These are phyloP conservation scores for Poeciliopsis retropinna DNA, from an alignment of 2,113 vertebrate genomes.

Conservation along the genomic window DNA sequence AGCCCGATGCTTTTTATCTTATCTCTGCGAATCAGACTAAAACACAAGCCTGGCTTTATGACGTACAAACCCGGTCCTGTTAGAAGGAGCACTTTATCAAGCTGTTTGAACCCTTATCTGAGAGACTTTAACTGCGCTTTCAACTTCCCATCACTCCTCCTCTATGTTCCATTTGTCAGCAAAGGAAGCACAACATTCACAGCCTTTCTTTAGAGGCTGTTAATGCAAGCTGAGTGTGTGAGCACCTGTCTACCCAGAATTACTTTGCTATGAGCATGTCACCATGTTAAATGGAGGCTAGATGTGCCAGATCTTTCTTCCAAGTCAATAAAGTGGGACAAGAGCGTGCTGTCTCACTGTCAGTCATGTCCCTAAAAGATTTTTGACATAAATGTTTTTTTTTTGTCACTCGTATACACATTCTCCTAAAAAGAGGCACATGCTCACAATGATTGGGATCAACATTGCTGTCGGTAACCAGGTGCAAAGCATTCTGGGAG, in stretches of 20 bases:
- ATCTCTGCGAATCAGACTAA: slow-evolving; percentile 64
- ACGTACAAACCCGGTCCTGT: slow-evolving; percentile 55
- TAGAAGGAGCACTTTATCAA: slow-evolving; percentile 62
- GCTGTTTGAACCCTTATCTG: slow-evolving; percentile 73
- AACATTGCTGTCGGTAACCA: slow-evolving; percentile 45
- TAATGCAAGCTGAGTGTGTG: slow-evolving; percentile 12
- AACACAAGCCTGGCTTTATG: slow-evolving; percentile 59
- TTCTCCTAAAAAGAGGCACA: slow-evolving; percentile 13
- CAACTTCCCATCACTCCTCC: slow-evolving; percentile 45
- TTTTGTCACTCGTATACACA: background rate
- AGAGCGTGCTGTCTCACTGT: slow-evolving; percentile 5
- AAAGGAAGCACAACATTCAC: slow-evolving; percentile 7
- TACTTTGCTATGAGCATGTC: background rate
- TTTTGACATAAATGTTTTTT: slow-evolving; percentile 10
- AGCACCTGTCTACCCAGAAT: background rate
- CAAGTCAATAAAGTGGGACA: slow-evolving; percentile 7
- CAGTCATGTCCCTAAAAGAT: slow-evolving; percentile 30
- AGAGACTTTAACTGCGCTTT: slow-evolving; percentile 47
- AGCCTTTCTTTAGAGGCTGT: slow-evolving; percentile 6
- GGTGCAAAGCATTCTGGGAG: slow-evolving; percentile 63
- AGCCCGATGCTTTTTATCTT: slow-evolving; percentile 64
- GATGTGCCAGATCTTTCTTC: background rate
- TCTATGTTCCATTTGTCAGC: slow-evolving; percentile 59
- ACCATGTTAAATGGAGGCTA: background rate
- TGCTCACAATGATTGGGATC: slow-evolving; percentile 23